Percentiles rank a stretch among this genome's conserved stretches.
These are phyloP conservation scores for Moxostoma hubbsi DNA, from an alignment of 2,797 vertebrate species.

Conservation along the genomic window DNA sequence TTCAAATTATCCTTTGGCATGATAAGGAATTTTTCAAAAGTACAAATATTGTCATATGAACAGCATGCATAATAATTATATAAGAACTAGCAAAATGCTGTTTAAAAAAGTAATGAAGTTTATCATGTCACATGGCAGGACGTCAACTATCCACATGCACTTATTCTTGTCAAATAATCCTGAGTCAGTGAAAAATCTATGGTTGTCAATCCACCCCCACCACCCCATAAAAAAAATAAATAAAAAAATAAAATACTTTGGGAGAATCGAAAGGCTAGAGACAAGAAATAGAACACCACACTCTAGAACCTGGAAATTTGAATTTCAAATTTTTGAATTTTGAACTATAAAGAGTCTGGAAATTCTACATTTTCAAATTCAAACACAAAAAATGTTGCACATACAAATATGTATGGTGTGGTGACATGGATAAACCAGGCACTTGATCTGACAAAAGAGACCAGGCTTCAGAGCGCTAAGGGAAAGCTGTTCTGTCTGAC, in stretches of 20 bases:
- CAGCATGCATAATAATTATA: no score
- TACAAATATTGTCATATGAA: no score
- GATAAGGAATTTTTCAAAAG: no score
- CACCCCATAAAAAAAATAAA: no score
- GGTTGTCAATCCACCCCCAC: not conserved
- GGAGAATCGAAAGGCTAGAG: no score
- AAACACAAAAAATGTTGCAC: not conserved
- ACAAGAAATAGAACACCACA: no score
- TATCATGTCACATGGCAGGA: no score
- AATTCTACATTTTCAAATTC: no score
- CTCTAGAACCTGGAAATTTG: not conserved
- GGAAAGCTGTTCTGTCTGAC: slow-evolving; percentile 69
- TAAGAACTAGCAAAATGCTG: no score
- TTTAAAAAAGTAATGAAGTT: no score
- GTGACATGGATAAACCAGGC: slow-evolving; percentile 60
- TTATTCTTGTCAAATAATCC: not conserved
- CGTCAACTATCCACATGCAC: not conserved
- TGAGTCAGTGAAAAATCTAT: not conserved
- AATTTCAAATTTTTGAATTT: not conserved
- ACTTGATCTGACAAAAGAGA: slow-evolving; percentile 40
- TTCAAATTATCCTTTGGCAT: no score
- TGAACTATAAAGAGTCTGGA: not conserved
- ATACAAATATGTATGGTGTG: not conserved
- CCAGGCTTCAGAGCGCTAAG: slow-evolving; percentile 36
- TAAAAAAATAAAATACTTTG: no score